Evolutionary conservation across 2,113 vertebrate genomes (phyloP).

Genomic region (Pungitius pungitius): DNA sequence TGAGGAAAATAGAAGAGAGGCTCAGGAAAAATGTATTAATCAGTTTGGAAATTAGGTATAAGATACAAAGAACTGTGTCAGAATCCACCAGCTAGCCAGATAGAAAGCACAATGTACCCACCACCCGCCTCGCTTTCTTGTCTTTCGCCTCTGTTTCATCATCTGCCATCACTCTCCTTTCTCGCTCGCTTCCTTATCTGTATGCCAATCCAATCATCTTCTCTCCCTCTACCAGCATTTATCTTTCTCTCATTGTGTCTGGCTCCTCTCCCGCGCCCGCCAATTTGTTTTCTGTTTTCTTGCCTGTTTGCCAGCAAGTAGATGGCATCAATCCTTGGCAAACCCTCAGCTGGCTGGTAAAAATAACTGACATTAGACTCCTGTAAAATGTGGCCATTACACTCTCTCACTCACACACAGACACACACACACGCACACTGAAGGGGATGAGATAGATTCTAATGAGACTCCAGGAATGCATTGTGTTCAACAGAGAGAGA

Average conservation of each 20-base stretch:
- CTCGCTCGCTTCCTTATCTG: conserved; percentile 40
- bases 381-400: conserved; percentile 28
- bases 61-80: conserved; percentile 34
- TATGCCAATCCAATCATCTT: conserved; percentile 48
- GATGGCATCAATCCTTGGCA: conserved; percentile 42
- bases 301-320: conserved; percentile 30
- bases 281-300: background rate
- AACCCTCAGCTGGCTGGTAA: conserved; percentile 44
- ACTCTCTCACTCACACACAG: background rate
- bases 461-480: conserved; percentile 28
- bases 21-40: background rate
- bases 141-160: conserved; percentile 46
- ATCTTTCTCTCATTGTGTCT: conserved; percentile 34
- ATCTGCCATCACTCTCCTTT: conserved; percentile 23
- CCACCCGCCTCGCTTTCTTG: conserved; percentile 11
- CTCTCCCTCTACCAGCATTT: conserved; percentile 24
- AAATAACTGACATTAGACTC: conserved; percentile 42
- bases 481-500: conserved; percentile 48
- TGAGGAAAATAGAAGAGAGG: conserved; percentile 19
- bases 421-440: background rate
- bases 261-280: background rate
- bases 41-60: conserved; percentile 29
- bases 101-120: background rate
- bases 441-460: background rate
- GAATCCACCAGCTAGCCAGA: conserved; percentile 42